A percentile compares a stretch with the other conserved stretches of the same genome.
phyloP scores from a whole-genome alignment of 2,888 invertebrate genomes.

The Cetonia aurata region DNA sequence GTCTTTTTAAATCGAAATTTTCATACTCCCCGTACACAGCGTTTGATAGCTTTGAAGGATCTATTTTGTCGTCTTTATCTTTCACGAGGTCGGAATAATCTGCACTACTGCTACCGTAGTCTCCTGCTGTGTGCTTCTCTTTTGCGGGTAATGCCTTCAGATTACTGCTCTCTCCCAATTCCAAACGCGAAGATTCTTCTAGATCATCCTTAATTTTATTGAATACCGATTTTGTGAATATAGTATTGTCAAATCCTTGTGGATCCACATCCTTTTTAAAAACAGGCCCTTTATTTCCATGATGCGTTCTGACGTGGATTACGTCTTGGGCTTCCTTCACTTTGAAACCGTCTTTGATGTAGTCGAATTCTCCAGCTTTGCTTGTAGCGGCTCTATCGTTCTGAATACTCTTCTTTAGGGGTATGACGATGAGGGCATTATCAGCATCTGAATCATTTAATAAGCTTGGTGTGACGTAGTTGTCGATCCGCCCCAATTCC shows the following conservation, averaged over 20 bases:
- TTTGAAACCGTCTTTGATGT: constrained; percentile 46
- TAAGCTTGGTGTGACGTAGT: constrained; percentile 43
- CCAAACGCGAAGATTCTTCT: background rate
- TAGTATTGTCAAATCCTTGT: constrained; percentile 16
- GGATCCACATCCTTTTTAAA: constrained; percentile 19
- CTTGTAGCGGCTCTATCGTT: constrained; percentile 18
- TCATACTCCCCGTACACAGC: constrained; percentile 44
- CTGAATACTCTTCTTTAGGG: constrained; percentile 45
- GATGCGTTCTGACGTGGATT: constrained; percentile 46
- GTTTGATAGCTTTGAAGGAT: constrained; percentile 37
- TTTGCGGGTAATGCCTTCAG: background rate
- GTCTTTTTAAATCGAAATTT: constrained; percentile 43
- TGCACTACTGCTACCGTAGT: background rate
- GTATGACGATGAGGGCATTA: constrained; percentile 50
- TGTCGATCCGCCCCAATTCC: constrained; percentile 49
- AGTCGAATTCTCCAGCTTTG: constrained; percentile 23
- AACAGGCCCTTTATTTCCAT: background rate
- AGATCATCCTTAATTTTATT: constrained; percentile 25
- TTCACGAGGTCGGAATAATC: constrained; percentile 5
- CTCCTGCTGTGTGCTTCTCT: background rate
- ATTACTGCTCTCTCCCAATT: background rate
- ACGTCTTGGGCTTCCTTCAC: constrained; percentile 52
- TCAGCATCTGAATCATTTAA: constrained; percentile 41
- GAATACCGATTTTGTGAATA: constrained; percentile 29
- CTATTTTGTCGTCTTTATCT: constrained; percentile 31